Evolutionary conservation across 2,797 vertebrate species (phyloP), one percentile per base, ranked within the genome.

Genomic region (Graptemys geographica): DNA sequence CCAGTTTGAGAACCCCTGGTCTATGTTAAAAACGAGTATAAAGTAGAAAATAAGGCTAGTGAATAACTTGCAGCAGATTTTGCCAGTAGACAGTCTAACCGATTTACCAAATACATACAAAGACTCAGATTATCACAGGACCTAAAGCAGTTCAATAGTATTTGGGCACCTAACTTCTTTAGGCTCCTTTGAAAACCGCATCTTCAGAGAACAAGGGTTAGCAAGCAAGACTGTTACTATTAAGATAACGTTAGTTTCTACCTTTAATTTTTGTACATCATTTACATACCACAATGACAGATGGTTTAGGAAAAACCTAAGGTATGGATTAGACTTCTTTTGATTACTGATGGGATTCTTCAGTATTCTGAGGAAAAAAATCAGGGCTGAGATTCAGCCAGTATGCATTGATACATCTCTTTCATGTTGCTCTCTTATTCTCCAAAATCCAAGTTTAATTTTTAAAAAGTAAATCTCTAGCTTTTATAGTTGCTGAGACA

Each of bases 41-140:
- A 83, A 83, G 90, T 88, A 86, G 93, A 96, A 95, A 96, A 95
- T 51, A 93, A 94, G 95, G 95, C 85, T 91, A 72, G 41, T 49
- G 86, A 81, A 81, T 41, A 79, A n/a, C 19, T 31, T 7, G 9
- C 33, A 87, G 33, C 47, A 91, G 79, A 79, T 59, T 59, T 28
- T 49, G 82, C 57, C 44, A 37, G 49, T 84, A 27, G 87, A n/a
- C 33, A 8, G 0, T 37, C 5, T 80, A 87, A 15, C 25, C 84
- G 1, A 23, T 1, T 76, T 72, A 72, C 3, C 2, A 21, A 5
- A 5, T 0, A 62, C 6, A 62, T 33, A 62, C 31, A 62, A 15
- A 33, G 12, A 33, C 31, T 0, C 6, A 51, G 56, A 80, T 79
- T 18, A 56, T 95, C 5, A 33, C 55, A 93, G 90, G 59, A 81